Percentiles rank a stretch among this genome's conserved stretches.
These are phyloP conservation scores for Aptenodytes forsteri DNA, from an alignment of 2,113 vertebrate species.

Conservation along the genomic window DNA sequence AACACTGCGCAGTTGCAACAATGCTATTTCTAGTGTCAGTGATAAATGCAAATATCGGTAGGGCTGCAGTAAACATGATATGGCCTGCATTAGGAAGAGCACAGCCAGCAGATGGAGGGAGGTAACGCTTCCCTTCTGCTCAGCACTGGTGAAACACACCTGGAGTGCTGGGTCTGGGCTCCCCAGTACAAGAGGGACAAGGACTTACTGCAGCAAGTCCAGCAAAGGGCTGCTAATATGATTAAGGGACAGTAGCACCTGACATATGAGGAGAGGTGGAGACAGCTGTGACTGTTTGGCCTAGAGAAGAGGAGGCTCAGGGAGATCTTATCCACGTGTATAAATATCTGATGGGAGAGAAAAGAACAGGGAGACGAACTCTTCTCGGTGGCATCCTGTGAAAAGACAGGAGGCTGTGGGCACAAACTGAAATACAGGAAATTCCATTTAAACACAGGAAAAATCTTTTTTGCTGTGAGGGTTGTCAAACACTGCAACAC, in stretches of 20 bases:
- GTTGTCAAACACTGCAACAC: not conserved
- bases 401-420: not conserved
- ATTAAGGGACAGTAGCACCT: not conserved
- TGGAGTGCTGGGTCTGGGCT: not conserved
- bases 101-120: not conserved
- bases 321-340: not conserved
- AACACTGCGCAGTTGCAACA: not conserved
- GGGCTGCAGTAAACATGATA: not conserved
- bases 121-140: not conserved
- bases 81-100: not conserved
- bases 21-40: not conserved
- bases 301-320: not conserved
- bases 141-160: not conserved
- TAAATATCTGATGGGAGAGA: not conserved
- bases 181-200: accelerated
- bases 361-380: not conserved
- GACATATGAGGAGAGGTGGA: not conserved
- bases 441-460: not conserved
- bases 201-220: not conserved
- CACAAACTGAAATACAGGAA: not conserved
- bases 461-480: not conserved
- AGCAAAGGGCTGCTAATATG: not conserved
- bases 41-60: not conserved
- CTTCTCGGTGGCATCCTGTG: not conserved
- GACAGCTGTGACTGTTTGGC: not conserved